phyloP scores from a whole-genome alignment of 2,888 invertebrate species.

The Nowickia ferox region DNA sequence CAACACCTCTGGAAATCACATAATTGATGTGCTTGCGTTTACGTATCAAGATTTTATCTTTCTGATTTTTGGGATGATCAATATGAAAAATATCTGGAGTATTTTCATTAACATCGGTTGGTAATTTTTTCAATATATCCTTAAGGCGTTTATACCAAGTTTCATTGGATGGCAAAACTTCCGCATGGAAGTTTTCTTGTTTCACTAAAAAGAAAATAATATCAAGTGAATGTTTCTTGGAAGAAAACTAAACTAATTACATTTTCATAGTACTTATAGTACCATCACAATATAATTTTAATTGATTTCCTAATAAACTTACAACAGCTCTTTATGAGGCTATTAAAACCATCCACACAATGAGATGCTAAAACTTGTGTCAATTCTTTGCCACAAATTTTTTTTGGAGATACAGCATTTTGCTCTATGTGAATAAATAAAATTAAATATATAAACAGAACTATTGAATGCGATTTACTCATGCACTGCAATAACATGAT shows the following conservation, averaged over 20 bases:
- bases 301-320: constrained; percentile 66
- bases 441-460: constrained; percentile 46
- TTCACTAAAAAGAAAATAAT: constrained; percentile 31
- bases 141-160: constrained; percentile 38
- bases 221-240: not conserved
- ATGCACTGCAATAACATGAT: constrained; percentile 54
- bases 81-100: not conserved
- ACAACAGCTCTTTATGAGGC: constrained; percentile 74
- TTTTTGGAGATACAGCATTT: constrained; percentile 65
- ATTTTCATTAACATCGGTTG: not conserved
- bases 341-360: constrained; percentile 76
- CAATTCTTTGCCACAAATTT: constrained; percentile 76
- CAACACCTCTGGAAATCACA: constrained; percentile 7
- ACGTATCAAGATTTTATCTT: constrained; percentile 23
- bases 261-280: no score
- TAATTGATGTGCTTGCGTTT: constrained; percentile 14
- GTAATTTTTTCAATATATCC: constrained; percentile 32
- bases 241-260: not conserved
- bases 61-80: not conserved
- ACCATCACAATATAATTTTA: no score
- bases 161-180: not conserved
- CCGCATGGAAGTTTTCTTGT: not conserved
- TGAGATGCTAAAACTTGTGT: constrained; percentile 75
- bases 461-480: constrained; percentile 24
- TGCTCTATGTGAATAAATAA: constrained; percentile 13